Conservation (phyloP, 2,888 invertebrate genomes). For the Salpingus planirostris region DNA sequence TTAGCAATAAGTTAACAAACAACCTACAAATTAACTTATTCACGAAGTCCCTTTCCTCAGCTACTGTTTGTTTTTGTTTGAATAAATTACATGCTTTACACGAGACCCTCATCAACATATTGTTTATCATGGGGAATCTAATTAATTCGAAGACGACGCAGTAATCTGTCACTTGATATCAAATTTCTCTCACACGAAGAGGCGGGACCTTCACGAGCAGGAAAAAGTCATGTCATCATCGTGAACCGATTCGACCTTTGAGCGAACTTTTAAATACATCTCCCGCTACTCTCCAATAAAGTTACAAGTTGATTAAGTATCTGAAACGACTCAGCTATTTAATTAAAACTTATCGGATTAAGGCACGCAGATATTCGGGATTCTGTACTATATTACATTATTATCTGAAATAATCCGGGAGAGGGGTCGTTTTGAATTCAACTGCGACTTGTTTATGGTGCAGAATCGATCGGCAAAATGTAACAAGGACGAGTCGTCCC, state of each 20-base stretch:
- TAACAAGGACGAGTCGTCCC: no score
- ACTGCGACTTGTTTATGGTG: no score
- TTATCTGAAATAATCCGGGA: no score
- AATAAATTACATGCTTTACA: conserved; percentile 4
- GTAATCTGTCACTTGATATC: conserved; percentile 10
- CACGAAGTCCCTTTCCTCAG: conserved; percentile 2
- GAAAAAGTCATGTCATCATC: no score
- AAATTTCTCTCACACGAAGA: no score
- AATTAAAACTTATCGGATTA: conserved; percentile 26
- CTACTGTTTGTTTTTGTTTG: conserved; percentile 2
- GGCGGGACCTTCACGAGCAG: no score
- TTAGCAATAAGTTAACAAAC: conserved; percentile 4
- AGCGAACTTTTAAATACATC: conserved; percentile 12
- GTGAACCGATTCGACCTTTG: no score
- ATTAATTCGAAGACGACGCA: conserved; percentile 3
- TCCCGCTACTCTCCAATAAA: conserved; percentile 14
- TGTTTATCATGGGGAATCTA: conserved; percentile 5
- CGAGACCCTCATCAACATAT: conserved; percentile 5
- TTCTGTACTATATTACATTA: no score
- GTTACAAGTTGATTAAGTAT: conserved; percentile 23
- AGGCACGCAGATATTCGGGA: no score
- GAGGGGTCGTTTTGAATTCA: no score
- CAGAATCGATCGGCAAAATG: no score
- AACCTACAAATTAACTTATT: conserved; percentile 4
- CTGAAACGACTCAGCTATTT: conserved; percentile 22